A percentile compares a stretch with the other conserved stretches of the same genome.
phyloP scores from a whole-genome alignment of 2,888 invertebrate genomes.

The Epinotia nisella region DNA sequence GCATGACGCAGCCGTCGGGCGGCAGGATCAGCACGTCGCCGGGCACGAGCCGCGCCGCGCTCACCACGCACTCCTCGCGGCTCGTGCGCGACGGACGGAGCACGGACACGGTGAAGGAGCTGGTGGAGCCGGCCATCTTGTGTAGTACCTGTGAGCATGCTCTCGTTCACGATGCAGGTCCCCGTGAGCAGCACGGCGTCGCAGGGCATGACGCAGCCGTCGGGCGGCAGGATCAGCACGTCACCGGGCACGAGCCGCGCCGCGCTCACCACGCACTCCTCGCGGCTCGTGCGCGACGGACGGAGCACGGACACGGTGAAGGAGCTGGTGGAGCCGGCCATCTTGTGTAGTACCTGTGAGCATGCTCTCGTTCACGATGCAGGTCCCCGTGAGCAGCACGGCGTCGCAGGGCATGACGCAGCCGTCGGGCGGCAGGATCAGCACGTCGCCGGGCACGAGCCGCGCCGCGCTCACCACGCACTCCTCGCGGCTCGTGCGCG shows the following conservation, averaged over 20 bases:
- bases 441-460: too few species aligned
- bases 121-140: constrained; percentile 73
- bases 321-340: constrained; percentile 86
- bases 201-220: constrained; percentile 91
- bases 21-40: constrained; percentile 94
- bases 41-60: constrained; percentile 88
- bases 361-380: too few species aligned
- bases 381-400: too few species aligned
- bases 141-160: constrained; percentile 86
- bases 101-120: constrained; percentile 85
- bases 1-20: constrained; percentile 89
- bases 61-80: constrained; percentile 80
- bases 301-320: constrained; percentile 86
- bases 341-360: constrained; percentile 78
- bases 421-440: too few species aligned
- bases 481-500: too few species aligned
- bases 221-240: constrained; percentile 91
- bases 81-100: constrained; percentile 73
- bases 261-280: constrained; percentile 80
- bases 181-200: constrained; percentile 95
- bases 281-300: constrained; percentile 71
- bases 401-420: too few species aligned
- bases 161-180: constrained; percentile 96
- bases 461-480: too few species aligned
- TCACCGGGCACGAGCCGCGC: constrained; percentile 93